Percentiles rank a stretch among this genome's conserved stretches.
Conservation (phyloP, 2,113 vertebrate genomes). For the Desmodus rotundus region DNA sequence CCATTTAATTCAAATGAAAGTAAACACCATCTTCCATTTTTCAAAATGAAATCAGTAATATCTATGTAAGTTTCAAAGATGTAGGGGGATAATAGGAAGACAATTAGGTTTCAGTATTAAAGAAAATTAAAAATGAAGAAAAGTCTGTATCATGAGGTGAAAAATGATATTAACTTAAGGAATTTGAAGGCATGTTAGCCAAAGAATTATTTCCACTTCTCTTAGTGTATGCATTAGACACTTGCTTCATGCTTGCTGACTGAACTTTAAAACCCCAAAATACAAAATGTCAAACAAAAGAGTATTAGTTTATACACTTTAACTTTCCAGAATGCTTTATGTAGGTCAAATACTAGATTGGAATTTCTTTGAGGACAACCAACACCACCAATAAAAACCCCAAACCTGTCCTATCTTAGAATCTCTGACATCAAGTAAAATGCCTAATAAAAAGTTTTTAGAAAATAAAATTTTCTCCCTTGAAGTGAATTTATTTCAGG, state of each 20-base stretch:
- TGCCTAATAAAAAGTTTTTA: background rate
- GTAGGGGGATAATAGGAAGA: background rate
- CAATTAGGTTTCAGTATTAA: slow-evolving; percentile 22
- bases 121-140: slow-evolving; percentile 17
- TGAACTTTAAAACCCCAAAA: background rate
- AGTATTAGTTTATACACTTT: background rate
- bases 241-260: background rate
- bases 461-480: background rate
- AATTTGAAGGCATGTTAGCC: background rate
- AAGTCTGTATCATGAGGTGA: background rate
- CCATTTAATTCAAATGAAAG: background rate
- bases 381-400: background rate
- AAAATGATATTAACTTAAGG: background rate
- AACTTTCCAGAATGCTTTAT: background rate
- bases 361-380: background rate
- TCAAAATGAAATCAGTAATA: slow-evolving; percentile 11
- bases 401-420: background rate
- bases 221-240: background rate
- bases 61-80: background rate
- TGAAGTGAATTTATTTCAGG: slow-evolving; percentile 2
- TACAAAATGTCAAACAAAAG: background rate
- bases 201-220: slow-evolving; percentile 6
- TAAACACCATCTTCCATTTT: background rate
- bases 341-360: background rate
- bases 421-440: background rate